Evolutionary conservation across 1,140 invertebrate species (phyloP), one percentile per base, ranked within the genome.

Genomic region (Dryas iulia): DNA sequence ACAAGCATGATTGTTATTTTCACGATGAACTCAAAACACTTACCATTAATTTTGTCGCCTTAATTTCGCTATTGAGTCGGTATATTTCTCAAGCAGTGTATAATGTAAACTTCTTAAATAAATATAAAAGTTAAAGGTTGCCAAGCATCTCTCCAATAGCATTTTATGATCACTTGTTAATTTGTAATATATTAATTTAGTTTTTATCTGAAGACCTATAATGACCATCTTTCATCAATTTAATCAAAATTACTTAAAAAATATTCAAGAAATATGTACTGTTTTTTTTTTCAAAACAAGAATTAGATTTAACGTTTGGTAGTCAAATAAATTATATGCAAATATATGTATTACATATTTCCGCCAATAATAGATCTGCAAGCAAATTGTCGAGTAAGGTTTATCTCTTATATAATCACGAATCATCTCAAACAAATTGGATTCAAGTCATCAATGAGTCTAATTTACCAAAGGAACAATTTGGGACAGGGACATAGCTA

Each of bases 381-480:
- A 39, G 8, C 18, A 10, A 47, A 21, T 18, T 21, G 7, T 21
- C 14, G 1, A 21, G 8, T 14, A 21, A 47, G 0, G 14, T 18
- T 47, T 7, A 47, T 21, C 39, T 18, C 18, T 4, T 18, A 47
- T 21, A 21, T 8, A 47, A 18, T 18, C 8, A 21, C 39, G 2
- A 47, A 47, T 47, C 7, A 47, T 18, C 39, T 47, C 21, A 47
- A 47, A 47, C 21, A 47, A 47, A 47, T 47, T 47, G 7, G 39
- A 47, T 21, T 47, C 10, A 47, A 47, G 5, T 39, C 12, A 14
- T n/a, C 35, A 39, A 39, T 1, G 6, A 39, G 39, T 74, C 78
- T 86, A 86, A 83, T 86, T 83, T 84, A 73, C 66, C 72, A 80
- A 82, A 81, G 81, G 78, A 84, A 78, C 76, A 84, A 86, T 84